Base-by-base conservation (phyloP, 2,888 invertebrate genomes). In the Gisinianus flammeolus region DNA sequence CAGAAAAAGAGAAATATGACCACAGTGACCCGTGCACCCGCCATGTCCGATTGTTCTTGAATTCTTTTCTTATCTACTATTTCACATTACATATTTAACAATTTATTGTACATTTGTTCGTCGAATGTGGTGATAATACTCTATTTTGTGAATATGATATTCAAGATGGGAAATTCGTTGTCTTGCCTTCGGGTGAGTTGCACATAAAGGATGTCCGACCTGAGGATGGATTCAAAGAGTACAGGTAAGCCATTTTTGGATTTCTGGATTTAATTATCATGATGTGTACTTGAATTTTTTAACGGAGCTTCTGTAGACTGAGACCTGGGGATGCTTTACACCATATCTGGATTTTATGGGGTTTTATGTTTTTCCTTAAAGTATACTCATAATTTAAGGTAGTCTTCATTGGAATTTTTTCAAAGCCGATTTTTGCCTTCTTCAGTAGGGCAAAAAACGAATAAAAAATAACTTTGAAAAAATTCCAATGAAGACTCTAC, bases 151-250 rank as follows among this genome's bases (percentile, higher is more conserved):
- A 90, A 30, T 67, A 30, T 71, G 31, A 71, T 5, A 71, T 72
- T 72, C 26, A 72, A 97, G 97, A 96, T 89, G 96, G 95, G 85
- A 96, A 97, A 91, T 96, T 96, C 87, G 91, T 97, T 88, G 96
- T 97, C 66, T 90, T 97, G 80, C 94, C 96, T 84, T 95, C 96
- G 86, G 97, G 97, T 83, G 97, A 97, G 88, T 90, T 98, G 83
- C 97, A 97, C 88, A 96, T 97, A 86, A 92, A 95, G 86, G 95
- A 97, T 89, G 96, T 97, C 81, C 94, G 94, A 87, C 95, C 95
- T 82, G 95, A 95, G 87, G 97, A 97, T 88, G 95, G 95, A 81
- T 94, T 94, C 88, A 95, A 95, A 88, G 94, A 94, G 80, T 96
- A 96, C 87, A 81, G 84, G 84, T 83, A 35, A 44, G 56, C 62